Conservation (phyloP, 2,113 vertebrate genomes). For the Limnothrissa miodon region DNA sequence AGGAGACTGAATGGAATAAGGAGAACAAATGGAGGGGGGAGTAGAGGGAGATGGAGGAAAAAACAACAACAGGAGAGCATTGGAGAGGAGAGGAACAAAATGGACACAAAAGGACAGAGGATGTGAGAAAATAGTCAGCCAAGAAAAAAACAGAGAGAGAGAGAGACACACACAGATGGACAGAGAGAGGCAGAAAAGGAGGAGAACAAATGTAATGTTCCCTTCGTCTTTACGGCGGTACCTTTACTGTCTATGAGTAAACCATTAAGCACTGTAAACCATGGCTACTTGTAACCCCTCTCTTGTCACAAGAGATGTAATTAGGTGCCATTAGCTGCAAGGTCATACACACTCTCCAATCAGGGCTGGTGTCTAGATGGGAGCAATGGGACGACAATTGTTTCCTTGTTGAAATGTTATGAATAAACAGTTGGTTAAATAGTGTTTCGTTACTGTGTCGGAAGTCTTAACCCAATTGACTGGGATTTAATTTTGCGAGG, state of each 20-base stretch:
- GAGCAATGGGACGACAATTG: not conserved
- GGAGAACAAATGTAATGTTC: not conserved
- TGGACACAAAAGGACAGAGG: not conserved
- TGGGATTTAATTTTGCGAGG: conserved; percentile 6
- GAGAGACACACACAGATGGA: too few relatives aligned
- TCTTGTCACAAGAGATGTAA: not conserved
- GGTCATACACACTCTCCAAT: not conserved
- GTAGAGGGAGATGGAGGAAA: not conserved
- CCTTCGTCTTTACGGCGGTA: not conserved
- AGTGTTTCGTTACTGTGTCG: not conserved
- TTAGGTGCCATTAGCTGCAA: not conserved
- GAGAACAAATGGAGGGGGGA: not conserved
- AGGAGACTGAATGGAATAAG: not conserved
- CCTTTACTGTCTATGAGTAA: not conserved
- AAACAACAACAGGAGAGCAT: not conserved
- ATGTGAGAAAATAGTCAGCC: not conserved
- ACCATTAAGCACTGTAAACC: too few relatives aligned
- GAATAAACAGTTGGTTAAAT: conserved; percentile 14
- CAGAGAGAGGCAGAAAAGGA: not conserved
- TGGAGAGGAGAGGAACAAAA: not conserved
- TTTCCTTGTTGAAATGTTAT: conserved; percentile 7
- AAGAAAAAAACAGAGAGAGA: not conserved
- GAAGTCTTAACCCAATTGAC: conserved; percentile 15
- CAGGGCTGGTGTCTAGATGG: not conserved
- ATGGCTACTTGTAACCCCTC: not conserved